Conservation (phyloP, 2,797 vertebrate genomes). For the Acestrorhynchus altus region DNA sequence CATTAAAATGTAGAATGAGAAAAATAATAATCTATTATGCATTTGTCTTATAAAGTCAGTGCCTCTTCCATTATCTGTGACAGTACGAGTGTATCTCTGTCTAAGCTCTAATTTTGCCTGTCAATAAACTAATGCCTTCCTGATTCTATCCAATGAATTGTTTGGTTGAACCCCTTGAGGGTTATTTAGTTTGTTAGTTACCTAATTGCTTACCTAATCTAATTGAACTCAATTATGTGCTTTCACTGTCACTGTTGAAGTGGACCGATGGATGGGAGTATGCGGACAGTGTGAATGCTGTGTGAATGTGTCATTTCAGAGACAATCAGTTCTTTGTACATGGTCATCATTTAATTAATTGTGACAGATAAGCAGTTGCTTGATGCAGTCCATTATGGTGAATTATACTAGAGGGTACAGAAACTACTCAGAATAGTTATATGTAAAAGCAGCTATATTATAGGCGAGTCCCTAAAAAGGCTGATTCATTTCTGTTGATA, state of each 20-base stretch:
- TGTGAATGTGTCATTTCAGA: conserved; percentile 61
- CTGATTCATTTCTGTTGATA: not conserved
- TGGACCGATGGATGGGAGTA: conserved; percentile 63
- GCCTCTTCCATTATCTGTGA: conserved; percentile 49
- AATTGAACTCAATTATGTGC: conserved; percentile 78
- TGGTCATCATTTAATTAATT: conserved; percentile 61
- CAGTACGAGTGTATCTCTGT: conserved; percentile 63
- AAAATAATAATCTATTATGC: conserved; percentile 34
- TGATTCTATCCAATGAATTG: conserved; percentile 73
- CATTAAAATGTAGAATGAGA: not conserved
- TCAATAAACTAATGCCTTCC: conserved; percentile 77
- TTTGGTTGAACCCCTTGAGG: conserved; percentile 72
- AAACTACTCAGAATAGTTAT: conserved; percentile 8
- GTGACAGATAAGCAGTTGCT: conserved; percentile 48
- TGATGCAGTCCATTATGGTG: conserved; percentile 30
- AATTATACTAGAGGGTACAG: conserved; percentile 18
- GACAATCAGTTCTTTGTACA: conserved; percentile 61
- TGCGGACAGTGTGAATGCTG: conserved; percentile 58
- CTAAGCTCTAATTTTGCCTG: conserved; percentile 71
- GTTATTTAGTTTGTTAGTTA: conserved; percentile 80
- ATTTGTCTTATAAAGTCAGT: conserved; percentile 38
- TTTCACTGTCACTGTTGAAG: conserved; percentile 73
- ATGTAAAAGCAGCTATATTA: not conserved
- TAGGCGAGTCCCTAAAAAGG: not conserved
- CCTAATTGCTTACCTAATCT: conserved; percentile 83